phyloP scores from a whole-genome alignment of 1,140 invertebrate genomes.

The Hydropsyche tenuis region DNA sequence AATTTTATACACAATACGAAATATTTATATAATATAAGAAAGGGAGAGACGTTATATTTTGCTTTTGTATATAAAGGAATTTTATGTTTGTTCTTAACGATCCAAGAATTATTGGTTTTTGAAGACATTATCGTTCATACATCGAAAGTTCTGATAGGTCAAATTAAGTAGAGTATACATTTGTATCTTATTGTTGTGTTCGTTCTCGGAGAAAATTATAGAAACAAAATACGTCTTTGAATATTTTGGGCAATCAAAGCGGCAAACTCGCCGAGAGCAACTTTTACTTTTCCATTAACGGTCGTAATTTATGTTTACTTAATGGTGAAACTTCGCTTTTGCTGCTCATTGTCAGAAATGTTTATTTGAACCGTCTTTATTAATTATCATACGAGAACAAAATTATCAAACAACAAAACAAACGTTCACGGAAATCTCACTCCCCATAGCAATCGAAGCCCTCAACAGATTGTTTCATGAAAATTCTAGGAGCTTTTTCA shows the following conservation, averaged over 20 bases:
- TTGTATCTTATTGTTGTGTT: slow-evolving; percentile 17
- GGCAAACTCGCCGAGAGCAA: slow-evolving; percentile 22
- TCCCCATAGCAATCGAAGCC: too few relatives aligned
- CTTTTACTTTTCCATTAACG: slow-evolving; percentile 35
- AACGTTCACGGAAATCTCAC: background rate
- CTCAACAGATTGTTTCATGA: background rate
- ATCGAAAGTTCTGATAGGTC: too few relatives aligned
- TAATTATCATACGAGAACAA: slow-evolving; percentile 31
- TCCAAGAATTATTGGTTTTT: too few relatives aligned
- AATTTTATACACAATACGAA: too few relatives aligned
- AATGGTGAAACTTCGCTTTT: slow-evolving; percentile 32
- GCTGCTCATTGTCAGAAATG: slow-evolving; percentile 35
- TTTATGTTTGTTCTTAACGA: too few relatives aligned
- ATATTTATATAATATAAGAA: too few relatives aligned
- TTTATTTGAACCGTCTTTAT: slow-evolving; percentile 33
- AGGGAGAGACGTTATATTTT: too few relatives aligned
- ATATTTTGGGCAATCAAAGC: slow-evolving; percentile 32
- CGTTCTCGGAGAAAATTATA: slow-evolving; percentile 20
- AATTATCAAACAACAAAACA: slow-evolving; percentile 13
- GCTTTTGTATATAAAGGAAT: too few relatives aligned
- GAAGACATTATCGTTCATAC: too few relatives aligned
- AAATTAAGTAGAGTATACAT: too few relatives aligned
- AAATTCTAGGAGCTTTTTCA: background rate
- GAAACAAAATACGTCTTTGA: slow-evolving; percentile 25
- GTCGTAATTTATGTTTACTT: slow-evolving; percentile 33